phyloP scores from a whole-genome alignment of 2,888 invertebrate genomes.

The Dugesia japonica region DNA sequence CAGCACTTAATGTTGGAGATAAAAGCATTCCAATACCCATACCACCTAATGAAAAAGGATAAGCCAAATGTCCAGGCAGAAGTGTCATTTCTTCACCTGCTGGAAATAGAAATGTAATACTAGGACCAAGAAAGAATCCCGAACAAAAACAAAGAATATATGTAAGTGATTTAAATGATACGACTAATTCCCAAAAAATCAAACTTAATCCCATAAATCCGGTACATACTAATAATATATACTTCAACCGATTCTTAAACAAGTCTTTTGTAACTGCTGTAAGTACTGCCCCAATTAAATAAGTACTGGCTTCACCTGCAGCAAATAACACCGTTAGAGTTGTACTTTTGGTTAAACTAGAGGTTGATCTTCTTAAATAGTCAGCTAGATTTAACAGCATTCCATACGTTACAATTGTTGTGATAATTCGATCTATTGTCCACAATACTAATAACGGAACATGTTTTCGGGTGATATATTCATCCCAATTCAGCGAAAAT shows the following conservation, averaged over 20 bases:
- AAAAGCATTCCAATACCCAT: conserved; percentile 32
- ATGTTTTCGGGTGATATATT: neutral
- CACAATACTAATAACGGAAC: conserved; percentile 21
- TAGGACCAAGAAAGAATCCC: conserved; percentile 27
- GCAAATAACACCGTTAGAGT: conserved; percentile 23
- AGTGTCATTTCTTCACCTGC: conserved; percentile 30
- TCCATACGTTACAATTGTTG: conserved; percentile 30
- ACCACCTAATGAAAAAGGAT: conserved; percentile 28
- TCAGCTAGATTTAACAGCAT: conserved; percentile 30
- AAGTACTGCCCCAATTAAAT: conserved; percentile 22
- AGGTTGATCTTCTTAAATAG: neutral
- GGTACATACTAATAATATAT: conserved; percentile 28
- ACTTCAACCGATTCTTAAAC: conserved; percentile 23
- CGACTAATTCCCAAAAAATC: conserved; percentile 27
- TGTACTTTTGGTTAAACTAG: conserved; percentile 9
- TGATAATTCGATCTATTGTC: conserved; percentile 29
- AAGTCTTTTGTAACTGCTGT: conserved; percentile 28
- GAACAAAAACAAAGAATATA: neutral
- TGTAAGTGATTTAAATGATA: neutral
- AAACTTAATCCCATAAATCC: conserved; percentile 2
- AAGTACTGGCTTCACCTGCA: conserved; percentile 29
- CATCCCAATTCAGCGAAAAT: neutral
- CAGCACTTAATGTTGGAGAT: conserved; percentile 27
- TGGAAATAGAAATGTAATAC: conserved; percentile 31
- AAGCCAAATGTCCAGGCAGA: conserved; percentile 30